phyloP scores from a whole-genome alignment of 2,113 vertebrate genomes.

The Lagopus leucura region DNA sequence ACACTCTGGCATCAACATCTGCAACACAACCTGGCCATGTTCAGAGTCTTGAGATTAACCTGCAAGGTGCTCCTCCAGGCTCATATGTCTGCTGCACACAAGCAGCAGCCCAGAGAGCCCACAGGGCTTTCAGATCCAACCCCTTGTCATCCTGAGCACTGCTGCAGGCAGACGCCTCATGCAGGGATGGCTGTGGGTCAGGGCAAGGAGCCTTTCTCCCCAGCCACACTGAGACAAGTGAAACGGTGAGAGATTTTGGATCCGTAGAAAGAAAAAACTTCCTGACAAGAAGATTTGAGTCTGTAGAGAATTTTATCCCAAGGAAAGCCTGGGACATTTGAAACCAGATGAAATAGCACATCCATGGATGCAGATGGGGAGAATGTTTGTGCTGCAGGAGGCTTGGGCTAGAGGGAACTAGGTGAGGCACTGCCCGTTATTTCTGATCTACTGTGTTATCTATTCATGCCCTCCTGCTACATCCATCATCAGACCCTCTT shows the following conservation, averaged over 20 bases:
- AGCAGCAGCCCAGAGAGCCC: neutral
- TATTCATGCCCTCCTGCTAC: neutral
- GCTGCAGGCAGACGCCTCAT: neutral
- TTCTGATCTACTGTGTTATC: neutral
- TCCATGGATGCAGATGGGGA: neutral
- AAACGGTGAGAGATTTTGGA: neutral
- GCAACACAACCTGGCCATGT: conserved; percentile 3
- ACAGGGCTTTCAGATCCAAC: neutral
- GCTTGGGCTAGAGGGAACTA: neutral
- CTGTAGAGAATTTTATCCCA: conserved; percentile 11
- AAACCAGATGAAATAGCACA: conserved; percentile 40
- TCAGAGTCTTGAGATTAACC: conserved; percentile 4
- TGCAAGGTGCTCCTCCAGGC: neutral
- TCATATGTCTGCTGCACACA: neutral
- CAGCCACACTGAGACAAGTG: neutral
- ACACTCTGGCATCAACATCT: conserved; percentile 55
- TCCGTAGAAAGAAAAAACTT: neutral
- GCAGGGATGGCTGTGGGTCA: neutral
- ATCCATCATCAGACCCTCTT: neutral
- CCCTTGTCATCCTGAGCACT: neutral
- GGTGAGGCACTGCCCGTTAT: neutral
- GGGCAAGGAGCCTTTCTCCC: neutral
- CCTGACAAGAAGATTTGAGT: conserved; percentile 59
- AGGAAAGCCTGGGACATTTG: conserved; percentile 34
- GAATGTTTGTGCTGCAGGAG: neutral